These are phyloP conservation scores for Platysternon megacephalum DNA, from an alignment of 2,113 vertebrate genomes.

Conservation along the genomic window DNA sequence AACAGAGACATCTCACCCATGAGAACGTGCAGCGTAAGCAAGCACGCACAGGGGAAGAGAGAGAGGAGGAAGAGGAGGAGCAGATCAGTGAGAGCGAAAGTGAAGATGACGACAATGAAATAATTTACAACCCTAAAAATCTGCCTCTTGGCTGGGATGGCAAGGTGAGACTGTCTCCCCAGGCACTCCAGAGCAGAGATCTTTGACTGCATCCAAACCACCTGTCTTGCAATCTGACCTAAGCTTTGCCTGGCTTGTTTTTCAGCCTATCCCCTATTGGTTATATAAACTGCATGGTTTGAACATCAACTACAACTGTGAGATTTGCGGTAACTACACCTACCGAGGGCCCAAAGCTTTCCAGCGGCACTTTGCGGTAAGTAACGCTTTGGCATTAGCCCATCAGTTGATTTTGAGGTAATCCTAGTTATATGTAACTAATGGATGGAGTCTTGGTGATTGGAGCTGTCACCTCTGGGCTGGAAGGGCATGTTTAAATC, in stretches of 20 bases:
- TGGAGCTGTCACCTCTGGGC: neutral
- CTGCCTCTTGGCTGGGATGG: slow-evolving; percentile 97
- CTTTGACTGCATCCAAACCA: rapidly evolving
- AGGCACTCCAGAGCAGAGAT: neutral
- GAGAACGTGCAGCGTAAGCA: slow-evolving; percentile 98
- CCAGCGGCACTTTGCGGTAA: slow-evolving; percentile 93
- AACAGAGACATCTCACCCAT: slow-evolving; percentile 95
- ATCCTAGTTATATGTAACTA: rapidly evolving
- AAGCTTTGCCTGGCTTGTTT: neutral
- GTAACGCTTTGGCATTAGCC: neutral
- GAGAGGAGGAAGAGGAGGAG: slow-evolving; percentile 97
- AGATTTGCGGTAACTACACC: slow-evolving; percentile 98
- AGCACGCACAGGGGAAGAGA: slow-evolving; percentile 95
- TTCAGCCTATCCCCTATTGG: slow-evolving; percentile 97
- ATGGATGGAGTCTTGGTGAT: neutral
- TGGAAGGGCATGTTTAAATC: rapidly evolving
- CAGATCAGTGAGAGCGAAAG: slow-evolving; percentile 98
- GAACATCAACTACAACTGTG: slow-evolving; percentile 99
- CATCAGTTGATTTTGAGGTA: rapidly evolving
- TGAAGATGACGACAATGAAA: slow-evolving; percentile 98
- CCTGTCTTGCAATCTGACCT: neutral
- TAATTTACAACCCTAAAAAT: slow-evolving; percentile 99
- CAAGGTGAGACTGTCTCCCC: slow-evolving; percentile 73
- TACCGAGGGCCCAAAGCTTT: slow-evolving; percentile 98
- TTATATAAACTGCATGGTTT: slow-evolving; percentile 95